These are phyloP conservation scores for Actenoides hombroni DNA, from an alignment of 2,113 vertebrate species.

Conservation along the genomic window DNA sequence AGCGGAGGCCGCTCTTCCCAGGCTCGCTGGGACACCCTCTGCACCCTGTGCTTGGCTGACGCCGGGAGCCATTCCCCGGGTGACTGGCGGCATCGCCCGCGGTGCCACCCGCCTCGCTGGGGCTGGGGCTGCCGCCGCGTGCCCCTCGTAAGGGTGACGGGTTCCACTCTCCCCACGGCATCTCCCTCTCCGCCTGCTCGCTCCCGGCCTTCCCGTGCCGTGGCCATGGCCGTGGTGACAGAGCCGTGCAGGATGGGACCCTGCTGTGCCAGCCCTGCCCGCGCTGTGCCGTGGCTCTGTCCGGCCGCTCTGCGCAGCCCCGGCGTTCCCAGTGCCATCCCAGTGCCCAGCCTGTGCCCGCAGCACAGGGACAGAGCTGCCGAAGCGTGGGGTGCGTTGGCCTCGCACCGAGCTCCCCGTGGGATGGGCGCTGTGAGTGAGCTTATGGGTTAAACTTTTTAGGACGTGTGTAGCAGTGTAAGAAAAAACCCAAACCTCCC, in stretches of 20 bases:
- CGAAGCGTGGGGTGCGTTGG: rapidly evolving
- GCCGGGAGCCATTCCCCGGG: background rate
- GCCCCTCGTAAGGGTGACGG: background rate
- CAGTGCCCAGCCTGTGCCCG: background rate
- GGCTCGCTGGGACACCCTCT: background rate
- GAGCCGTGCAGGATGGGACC: background rate
- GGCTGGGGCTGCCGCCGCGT: background rate
- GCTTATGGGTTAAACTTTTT: background rate
- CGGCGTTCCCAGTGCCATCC: background rate
- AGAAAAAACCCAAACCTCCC: background rate
- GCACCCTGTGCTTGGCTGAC: background rate
- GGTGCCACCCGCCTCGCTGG: rapidly evolving
- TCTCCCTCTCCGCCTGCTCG: background rate
- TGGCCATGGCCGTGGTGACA: rapidly evolving
- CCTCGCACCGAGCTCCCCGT: background rate
- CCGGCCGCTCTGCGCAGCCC: background rate
- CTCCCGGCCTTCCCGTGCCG: background rate
- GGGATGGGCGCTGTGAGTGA: rapidly evolving
- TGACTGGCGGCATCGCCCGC: rapidly evolving
- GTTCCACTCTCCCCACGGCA: background rate
- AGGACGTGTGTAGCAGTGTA: background rate
- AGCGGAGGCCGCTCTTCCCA: background rate
- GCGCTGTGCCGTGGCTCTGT: background rate
- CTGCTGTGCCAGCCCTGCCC: background rate
- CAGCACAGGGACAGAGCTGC: background rate